A percentile compares a stretch with the other conserved stretches of the same genome.
phyloP scores from a whole-genome alignment of 2,113 vertebrate genomes.

The Polyodon spathula region DNA sequence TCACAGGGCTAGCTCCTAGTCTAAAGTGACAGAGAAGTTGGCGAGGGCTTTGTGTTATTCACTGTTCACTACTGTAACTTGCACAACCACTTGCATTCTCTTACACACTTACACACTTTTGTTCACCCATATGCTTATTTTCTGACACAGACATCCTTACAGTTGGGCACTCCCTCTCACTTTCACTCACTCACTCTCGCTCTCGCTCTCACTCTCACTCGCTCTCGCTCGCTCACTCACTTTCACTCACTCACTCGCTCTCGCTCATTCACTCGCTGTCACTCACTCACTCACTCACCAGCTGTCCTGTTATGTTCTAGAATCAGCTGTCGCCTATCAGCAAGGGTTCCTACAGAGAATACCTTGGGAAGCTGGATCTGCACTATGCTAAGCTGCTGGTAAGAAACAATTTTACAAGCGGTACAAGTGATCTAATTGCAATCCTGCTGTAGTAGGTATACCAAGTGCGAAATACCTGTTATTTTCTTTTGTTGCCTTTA shows the following conservation, averaged over 20 bases:
- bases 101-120: too few species aligned
- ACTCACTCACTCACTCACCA: neutral
- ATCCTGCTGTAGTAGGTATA: too few species aligned
- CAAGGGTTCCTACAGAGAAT: conserved; percentile 68
- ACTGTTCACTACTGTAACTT: too few species aligned
- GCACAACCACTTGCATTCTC: too few species aligned
- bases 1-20: too few species aligned
- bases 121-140: too few species aligned
- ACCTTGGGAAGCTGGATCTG: conserved; percentile 78
- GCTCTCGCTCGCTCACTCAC: neutral
- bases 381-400: conserved; percentile 85
- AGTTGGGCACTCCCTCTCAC: neutral
- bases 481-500: conserved; percentile 26
- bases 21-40: too few species aligned
- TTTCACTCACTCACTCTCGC: too few species aligned
- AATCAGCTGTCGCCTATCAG: conserved; percentile 65
- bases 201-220: neutral
- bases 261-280: neutral
- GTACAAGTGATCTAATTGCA: neutral
- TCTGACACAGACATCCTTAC: too few species aligned
- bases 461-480: neutral
- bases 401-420: conserved; percentile 21
- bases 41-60: too few species aligned
- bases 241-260: neutral
- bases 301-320: conserved; percentile 39